Base-by-base conservation (phyloP, 2,888 invertebrate species). In the Aphodius granarius region DNA sequence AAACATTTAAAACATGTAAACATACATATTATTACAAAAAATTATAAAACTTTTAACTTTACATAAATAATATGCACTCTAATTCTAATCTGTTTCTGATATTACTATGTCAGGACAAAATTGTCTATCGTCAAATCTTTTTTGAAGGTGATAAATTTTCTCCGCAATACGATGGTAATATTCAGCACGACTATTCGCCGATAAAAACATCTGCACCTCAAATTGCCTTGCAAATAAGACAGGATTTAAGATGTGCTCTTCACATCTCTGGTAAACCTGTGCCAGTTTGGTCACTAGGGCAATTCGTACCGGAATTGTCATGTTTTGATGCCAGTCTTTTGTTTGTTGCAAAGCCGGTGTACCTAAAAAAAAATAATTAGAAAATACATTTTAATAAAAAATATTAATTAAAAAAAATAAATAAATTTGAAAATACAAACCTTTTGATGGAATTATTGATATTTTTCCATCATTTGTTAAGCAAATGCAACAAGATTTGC, bases 151-250 rank as follows among this genome's bases (percentile, higher is more conserved):
- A 20, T 68, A 68, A 6, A 19, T 20, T 21, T 68, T 68, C n/a
- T 68, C 68, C 5, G 68, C 68, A 20, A 68, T 68, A n/a, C 20
- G n/a, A 20, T 68, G 19, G 22, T 68, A 68, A 68, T 68, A 68
- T 20, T 68, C 68, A 20, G 20, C 68, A 16, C 68, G 20, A 68
- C 22, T 20, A n/a, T 68, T 19, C 4, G 68, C 68, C 6, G 20
- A 20, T 15, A 21, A 21, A 20, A 68, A 68, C n/a, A 68, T 21
- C 18, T 20, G 20, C 22, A 21, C 68, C 20, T 68, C 68, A n/a
- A 68, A 19, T 21, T 68, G 9, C 15, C 9, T 20, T 5, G 68
- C 68, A 1, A 20, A 6, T n/a, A 21, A 21, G 2, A 21, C 21
- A 9, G 21, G n/a, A 68, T 19, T 68, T 20, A 21, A 4, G 22